These are phyloP conservation scores for Urechis unicinctus DNA, from an alignment of 2,888 invertebrate genomes.

Conservation along the genomic window DNA sequence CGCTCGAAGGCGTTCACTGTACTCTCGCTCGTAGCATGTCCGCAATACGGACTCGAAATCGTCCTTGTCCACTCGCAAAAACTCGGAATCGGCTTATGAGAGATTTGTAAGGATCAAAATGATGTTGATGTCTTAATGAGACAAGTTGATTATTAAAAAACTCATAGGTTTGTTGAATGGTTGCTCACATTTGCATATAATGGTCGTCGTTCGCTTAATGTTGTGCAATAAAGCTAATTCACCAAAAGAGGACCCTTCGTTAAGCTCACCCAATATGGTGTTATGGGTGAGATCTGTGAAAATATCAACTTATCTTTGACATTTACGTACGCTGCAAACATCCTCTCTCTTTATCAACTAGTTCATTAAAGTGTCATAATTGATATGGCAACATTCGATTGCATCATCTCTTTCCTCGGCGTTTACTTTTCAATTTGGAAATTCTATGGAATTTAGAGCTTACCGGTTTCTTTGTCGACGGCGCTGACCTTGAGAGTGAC, in stretches of 20 bases:
- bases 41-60: slow-evolving; percentile 30
- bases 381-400: too few species aligned
- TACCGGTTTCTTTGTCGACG: slow-evolving; percentile 21
- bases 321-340: too few species aligned
- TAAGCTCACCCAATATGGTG: slow-evolving; percentile 20
- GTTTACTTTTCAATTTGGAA: too few species aligned
- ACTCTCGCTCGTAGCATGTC: slow-evolving; percentile 22
- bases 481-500: slow-evolving; percentile 21
- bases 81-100: slow-evolving; percentile 22
- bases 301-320: slow-evolving; percentile 3
- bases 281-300: slow-evolving; percentile 2
- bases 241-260: slow-evolving; percentile 29
- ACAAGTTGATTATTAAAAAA: too few species aligned
- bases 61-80: slow-evolving; percentile 27
- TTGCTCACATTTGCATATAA: slow-evolving; percentile 27
- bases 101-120: too few species aligned
- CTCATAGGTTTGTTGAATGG: not conserved
- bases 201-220: slow-evolving; percentile 27
- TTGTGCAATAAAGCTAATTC: slow-evolving; percentile 32
- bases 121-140: too few species aligned
- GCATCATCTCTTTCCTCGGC: too few species aligned
- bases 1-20: slow-evolving; percentile 19
- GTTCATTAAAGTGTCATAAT: too few species aligned
- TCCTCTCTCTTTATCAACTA: too few species aligned
- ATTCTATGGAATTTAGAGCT: slow-evolving; percentile 19